phyloP scores from a whole-genome alignment of 2,797 vertebrate species.

The Tadarida brasiliensis region DNA sequence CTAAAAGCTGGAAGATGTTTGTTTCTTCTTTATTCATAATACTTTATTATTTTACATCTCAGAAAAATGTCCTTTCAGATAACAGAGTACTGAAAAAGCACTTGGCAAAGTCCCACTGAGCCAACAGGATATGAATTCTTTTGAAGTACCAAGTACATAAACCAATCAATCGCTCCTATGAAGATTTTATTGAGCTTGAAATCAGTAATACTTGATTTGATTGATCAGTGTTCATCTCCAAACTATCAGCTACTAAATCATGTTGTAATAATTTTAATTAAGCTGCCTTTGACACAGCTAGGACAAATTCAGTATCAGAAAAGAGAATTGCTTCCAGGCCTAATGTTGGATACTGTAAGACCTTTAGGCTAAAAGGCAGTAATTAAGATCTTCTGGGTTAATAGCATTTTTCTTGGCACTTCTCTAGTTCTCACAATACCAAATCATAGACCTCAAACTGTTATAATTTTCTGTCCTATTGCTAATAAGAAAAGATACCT shows the following conservation, averaged over 20 bases:
- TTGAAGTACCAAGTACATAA: conserved; percentile 32
- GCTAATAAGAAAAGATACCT: conserved; percentile 17
- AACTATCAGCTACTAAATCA: neutral
- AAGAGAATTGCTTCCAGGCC: neutral
- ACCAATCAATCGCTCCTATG: neutral
- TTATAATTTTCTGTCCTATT: conserved; percentile 35
- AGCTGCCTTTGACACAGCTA: conserved; percentile 12
- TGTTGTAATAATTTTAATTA: conserved; percentile 46
- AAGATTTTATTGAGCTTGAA: neutral
- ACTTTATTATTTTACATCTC: conserved; percentile 34
- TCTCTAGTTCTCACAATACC: conserved; percentile 15
- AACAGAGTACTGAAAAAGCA: conserved; percentile 7
- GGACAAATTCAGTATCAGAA: neutral
- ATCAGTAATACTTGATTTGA: conserved; percentile 20
- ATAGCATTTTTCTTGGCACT: conserved; percentile 27
- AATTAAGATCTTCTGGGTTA: conserved; percentile 14
- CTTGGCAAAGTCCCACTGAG: conserved; percentile 12
- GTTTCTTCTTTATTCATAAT: conserved; percentile 42
- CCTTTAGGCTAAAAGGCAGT: conserved; percentile 1
- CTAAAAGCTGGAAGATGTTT: conserved; percentile 37
- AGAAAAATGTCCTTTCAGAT: conserved; percentile 48
- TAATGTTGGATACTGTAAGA: neutral
- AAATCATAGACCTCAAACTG: neutral
- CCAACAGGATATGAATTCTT: conserved; percentile 27
- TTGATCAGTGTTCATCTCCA: neutral